Conservation (phyloP, 2,797 vertebrate genomes). For the Odontamblyopus lacepedii region DNA sequence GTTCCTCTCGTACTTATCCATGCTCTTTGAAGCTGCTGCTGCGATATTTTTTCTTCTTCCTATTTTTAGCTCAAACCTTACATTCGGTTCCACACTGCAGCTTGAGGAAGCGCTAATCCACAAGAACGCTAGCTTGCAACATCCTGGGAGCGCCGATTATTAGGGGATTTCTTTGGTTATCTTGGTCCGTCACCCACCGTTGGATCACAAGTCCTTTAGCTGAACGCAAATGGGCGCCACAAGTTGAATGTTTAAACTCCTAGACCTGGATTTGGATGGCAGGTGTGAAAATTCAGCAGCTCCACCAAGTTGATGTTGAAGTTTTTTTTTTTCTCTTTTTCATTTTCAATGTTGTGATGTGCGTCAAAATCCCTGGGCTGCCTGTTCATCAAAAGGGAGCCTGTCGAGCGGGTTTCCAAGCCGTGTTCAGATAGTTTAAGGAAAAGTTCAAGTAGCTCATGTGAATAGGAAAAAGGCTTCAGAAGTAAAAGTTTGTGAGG, state of each 20-base stretch:
- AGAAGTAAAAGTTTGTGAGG: conserved; percentile 10
- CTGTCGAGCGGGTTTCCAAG: conserved; percentile 22
- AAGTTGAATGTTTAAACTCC: conserved; percentile 23
- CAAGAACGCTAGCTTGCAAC: conserved; percentile 54
- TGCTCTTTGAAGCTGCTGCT: conserved; percentile 75
- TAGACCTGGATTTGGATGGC: conserved; percentile 63
- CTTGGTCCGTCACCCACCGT: conserved; percentile 70
- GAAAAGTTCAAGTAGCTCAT: conserved; percentile 13
- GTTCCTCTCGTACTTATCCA: conserved; percentile 65
- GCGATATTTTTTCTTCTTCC: conserved; percentile 49
- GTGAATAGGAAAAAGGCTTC: background rate
- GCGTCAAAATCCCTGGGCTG: conserved; percentile 51
- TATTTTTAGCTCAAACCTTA: conserved; percentile 70
- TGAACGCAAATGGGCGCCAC: conserved; percentile 47
- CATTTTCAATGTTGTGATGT: conserved; percentile 41
- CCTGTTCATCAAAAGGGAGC: conserved; percentile 14
- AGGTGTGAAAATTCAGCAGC: conserved; percentile 63
- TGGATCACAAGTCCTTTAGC: conserved; percentile 64
- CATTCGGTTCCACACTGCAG: conserved; percentile 50
- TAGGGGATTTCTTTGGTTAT: conserved; percentile 58
- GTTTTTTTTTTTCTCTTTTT: conserved; percentile 32
- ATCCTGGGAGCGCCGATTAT: conserved; percentile 66
- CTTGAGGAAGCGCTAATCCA: conserved; percentile 67
- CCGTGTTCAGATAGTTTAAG: conserved; percentile 7
- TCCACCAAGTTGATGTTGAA: conserved; percentile 36